Evolutionary conservation across 1,140 invertebrate genomes (phyloP).

Genomic region (Drosophila arizonae): DNA sequence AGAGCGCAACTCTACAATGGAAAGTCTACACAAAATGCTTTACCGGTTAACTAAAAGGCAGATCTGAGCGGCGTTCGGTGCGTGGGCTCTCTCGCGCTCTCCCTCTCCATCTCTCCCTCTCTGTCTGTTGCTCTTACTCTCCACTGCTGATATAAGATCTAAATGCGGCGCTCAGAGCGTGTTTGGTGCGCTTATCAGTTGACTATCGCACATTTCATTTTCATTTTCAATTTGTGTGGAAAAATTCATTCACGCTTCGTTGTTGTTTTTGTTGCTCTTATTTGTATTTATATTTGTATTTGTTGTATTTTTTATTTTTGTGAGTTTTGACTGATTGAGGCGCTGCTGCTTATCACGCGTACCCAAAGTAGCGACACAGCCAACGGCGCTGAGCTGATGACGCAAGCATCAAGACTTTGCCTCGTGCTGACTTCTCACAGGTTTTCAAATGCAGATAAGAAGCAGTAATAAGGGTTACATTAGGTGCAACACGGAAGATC

Average conservation of each 20-base stretch:
- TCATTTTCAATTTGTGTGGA: slow-evolving; percentile 72
- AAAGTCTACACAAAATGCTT: slow-evolving; percentile 50
- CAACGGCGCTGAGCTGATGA: slow-evolving; percentile 25
- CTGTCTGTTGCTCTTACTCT: background rate
- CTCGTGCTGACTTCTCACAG: slow-evolving; percentile 19
- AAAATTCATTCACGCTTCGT: slow-evolving; percentile 73
- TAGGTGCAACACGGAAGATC: background rate
- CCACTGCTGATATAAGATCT: slow-evolving; percentile 58
- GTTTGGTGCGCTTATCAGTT: slow-evolving; percentile 62
- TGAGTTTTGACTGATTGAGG: slow-evolving; percentile 74
- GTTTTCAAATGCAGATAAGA: slow-evolving; percentile 17
- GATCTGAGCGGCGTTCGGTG: slow-evolving; percentile 6
- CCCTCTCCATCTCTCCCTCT: background rate
- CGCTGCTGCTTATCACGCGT: slow-evolving; percentile 62
- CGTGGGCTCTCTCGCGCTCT: slow-evolving; percentile 17
- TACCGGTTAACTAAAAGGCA: slow-evolving; percentile 51
- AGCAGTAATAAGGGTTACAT: slow-evolving; percentile 10
- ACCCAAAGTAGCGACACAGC: slow-evolving; percentile 44
- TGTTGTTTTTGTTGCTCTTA: slow-evolving; percentile 41
- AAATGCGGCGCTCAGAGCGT: slow-evolving; percentile 45
- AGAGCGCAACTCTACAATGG: slow-evolving; percentile 53
- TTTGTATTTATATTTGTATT: slow-evolving; percentile 45
- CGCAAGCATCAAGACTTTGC: slow-evolving; percentile 30
- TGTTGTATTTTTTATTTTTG: slow-evolving; percentile 14
- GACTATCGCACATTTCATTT: slow-evolving; percentile 66